phyloP scores from a whole-genome alignment of 2,797 vertebrate genomes.

The Fringilla coelebs region DNA sequence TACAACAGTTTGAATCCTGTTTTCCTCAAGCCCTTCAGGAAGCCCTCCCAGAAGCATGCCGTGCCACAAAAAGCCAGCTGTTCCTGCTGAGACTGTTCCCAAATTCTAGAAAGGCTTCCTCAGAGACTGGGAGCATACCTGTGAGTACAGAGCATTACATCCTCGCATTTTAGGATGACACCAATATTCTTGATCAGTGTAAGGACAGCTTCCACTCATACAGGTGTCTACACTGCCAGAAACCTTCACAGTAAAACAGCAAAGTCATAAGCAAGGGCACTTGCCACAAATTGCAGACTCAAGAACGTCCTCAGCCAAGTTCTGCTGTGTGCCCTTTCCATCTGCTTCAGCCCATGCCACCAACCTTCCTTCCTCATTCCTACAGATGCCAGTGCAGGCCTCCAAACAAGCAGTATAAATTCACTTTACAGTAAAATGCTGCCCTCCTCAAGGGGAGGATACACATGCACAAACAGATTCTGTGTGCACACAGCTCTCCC shows the following conservation, averaged over 20 bases:
- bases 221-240: neutral
- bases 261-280: neutral
- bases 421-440: neutral
- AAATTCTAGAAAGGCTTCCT: neutral
- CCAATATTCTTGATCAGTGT: neutral
- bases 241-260: neutral
- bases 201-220: neutral
- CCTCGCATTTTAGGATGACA: neutral
- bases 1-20: neutral
- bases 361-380: neutral
- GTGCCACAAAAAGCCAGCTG: neutral
- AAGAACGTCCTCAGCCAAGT: neutral
- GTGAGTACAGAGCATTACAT: neutral
- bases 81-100: neutral
- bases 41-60: neutral
- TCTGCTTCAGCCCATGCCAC: neutral
- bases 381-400: neutral
- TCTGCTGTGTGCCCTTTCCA: neutral
- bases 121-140: neutral
- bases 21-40: neutral
- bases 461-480: neutral
- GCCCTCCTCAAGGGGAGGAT: neutral
- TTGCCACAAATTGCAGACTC: neutral
- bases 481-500: neutral
- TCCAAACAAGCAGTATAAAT: neutral